These are phyloP conservation scores for Pelobates fuscus DNA, from an alignment of 2,113 vertebrate genomes.

Conservation along the genomic window DNA sequence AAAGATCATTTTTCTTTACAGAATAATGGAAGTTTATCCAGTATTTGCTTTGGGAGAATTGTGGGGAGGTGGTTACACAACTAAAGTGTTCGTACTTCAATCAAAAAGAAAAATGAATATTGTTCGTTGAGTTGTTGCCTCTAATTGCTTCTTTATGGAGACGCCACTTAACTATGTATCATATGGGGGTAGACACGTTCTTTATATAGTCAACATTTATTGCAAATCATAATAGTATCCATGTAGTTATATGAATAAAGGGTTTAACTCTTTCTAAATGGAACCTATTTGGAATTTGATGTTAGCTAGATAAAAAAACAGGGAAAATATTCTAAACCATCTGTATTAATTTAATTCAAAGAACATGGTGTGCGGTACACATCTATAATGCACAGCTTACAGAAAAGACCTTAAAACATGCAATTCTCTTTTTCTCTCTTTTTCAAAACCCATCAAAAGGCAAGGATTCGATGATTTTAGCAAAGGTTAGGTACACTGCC, in stretches of 20 bases:
- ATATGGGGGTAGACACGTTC: slow-evolving; percentile 32
- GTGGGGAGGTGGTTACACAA: slow-evolving; percentile 42
- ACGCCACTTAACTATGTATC: slow-evolving; percentile 38
- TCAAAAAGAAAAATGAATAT: slow-evolving; percentile 49
- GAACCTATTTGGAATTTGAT: background rate
- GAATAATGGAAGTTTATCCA: slow-evolving; percentile 60
- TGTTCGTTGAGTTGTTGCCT: slow-evolving; percentile 29
- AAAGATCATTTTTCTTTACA: slow-evolving; percentile 65
- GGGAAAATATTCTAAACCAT: too few species aligned
- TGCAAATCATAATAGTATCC: slow-evolving; percentile 37
- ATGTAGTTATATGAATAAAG: background rate
- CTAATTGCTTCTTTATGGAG: slow-evolving; percentile 47
- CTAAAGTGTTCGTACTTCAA: slow-evolving; percentile 46
- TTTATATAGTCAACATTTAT: slow-evolving; percentile 38
- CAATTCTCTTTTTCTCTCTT: too few species aligned
- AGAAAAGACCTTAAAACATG: too few species aligned
- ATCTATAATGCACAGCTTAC: too few species aligned
- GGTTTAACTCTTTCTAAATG: slow-evolving; percentile 3
- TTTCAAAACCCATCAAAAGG: too few species aligned
- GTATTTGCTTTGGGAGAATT: slow-evolving; percentile 45
- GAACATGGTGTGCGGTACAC: too few species aligned
- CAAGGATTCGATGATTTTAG: too few species aligned
- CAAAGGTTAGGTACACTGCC: too few species aligned
- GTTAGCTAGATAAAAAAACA: too few species aligned
- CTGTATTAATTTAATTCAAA: too few species aligned